A percentile compares a stretch with the other conserved stretches of the same genome.
phyloP scores from a whole-genome alignment of 2,797 vertebrate genomes.

The Aldrovandia affinis region DNA sequence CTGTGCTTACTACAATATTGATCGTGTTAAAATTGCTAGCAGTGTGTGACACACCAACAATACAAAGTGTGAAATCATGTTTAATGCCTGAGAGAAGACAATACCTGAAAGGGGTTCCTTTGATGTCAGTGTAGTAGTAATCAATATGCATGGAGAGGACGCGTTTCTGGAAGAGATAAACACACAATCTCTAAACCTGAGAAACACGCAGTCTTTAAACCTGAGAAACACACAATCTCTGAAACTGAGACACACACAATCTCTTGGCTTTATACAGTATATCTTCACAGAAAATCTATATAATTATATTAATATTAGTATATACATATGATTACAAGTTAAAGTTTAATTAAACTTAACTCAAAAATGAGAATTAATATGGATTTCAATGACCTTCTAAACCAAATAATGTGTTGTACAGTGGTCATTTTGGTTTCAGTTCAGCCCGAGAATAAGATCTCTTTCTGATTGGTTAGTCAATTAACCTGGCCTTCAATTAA shows the following conservation, averaged over 20 bases:
- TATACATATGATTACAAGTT: no score
- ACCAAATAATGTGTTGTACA: no score
- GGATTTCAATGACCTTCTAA: no score
- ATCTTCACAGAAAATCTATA: neutral
- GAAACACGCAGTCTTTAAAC: neutral
- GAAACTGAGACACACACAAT: neutral
- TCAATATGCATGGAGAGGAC: conserved; percentile 98
- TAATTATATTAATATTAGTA: no score
- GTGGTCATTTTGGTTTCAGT: no score
- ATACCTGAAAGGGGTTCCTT: conserved; percentile 87
- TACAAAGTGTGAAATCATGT: neutral
- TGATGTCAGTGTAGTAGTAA: conserved; percentile 99
- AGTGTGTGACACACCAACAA: neutral
- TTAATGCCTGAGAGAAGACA: neutral
- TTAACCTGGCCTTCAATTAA: no score
- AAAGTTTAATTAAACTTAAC: no score
- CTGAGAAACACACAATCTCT: neutral
- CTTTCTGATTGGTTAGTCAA: no score
- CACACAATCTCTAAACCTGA: neutral
- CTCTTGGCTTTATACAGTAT: neutral
- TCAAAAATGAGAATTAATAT: no score
- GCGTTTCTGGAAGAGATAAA: conserved; percentile 81
- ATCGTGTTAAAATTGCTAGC: neutral
- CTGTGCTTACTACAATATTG: neutral
- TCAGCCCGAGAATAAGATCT: no score